Conservation (phyloP, 2,888 invertebrate genomes). For the Pachymerium ferrugineum region DNA sequence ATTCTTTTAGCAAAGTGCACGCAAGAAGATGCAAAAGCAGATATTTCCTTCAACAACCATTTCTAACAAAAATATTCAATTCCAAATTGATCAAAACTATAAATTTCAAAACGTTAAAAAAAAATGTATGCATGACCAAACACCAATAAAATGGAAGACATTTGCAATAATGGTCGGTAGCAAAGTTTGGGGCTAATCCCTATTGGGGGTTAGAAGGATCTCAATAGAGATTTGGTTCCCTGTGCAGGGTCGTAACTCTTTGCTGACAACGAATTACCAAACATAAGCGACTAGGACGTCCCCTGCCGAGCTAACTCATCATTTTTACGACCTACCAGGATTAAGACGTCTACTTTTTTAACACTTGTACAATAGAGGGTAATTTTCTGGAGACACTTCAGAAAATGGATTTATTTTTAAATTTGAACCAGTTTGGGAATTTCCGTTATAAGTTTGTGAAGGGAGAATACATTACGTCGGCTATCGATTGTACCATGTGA, state of each 20-base stretch:
- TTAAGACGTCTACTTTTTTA: background rate
- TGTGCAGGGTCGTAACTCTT: background rate
- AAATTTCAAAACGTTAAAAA: no score
- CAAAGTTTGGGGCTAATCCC: background rate
- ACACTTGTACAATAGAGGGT: background rate
- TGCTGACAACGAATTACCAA: constrained; percentile 6
- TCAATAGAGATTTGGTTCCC: background rate
- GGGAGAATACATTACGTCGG: background rate
- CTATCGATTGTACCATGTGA: background rate
- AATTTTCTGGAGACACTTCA: background rate
- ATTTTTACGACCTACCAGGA: background rate
- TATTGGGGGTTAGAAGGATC: background rate
- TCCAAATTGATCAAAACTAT: no score
- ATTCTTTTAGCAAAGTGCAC: no score
- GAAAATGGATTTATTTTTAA: background rate
- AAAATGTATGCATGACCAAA: no score
- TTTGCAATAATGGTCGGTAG: background rate
- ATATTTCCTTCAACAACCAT: no score
- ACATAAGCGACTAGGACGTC: constrained; percentile 17
- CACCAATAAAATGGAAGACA: no score
- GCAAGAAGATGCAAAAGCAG: no score
- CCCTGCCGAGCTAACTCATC: constrained; percentile 14
- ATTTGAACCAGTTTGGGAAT: no score
- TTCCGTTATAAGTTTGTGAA: no score
- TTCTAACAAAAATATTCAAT: no score